Base-by-base conservation (phyloP, 1,140 invertebrate genomes). In the Lycorma delicatula region DNA sequence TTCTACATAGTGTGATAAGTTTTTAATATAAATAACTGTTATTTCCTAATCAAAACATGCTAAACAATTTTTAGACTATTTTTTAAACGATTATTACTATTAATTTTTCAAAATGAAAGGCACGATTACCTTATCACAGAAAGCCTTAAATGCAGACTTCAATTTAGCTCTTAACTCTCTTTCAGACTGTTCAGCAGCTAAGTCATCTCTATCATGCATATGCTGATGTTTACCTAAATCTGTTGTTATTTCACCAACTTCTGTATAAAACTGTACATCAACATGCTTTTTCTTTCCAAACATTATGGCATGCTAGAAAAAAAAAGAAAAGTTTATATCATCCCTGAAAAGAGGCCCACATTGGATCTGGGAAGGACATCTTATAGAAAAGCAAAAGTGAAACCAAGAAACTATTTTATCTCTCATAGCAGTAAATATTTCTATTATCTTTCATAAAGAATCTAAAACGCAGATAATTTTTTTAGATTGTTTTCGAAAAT, bases 201-300 rank as follows among this genome's bases (percentile, higher is more conserved):
- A 77, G 81, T 99, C 97, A 75, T 99, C 97, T 44, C 96, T 79
- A 74, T 99, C 97, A 68, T 99, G 95, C 95, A 98, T 98, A 71
- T 98, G 94, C 70, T 98, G 95, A 75, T 98, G 95, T 74, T 99
- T 99, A 36, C 96, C 97, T 56, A 99, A 77, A 82, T 99, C 97
- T 1, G 97, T 99, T 0, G 95, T 98, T 38, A 99, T 97, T 77
- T 99, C 97, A 67, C 97, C 97, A 51, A 99, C 97, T 77, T 99
- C 97, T 0, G 97, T 99, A 72, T 98, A 99, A 76, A 99, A 99
- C 70, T 99, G 96, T 3, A 99, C 95, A 75, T 99, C 97, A 5
- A 93, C 81, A 68, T 99, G 96, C 70, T 99, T 99, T 77, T 98
- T 98, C 74, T 99, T 99, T 59, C 95, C 95, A 81, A 97, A 98